phyloP scores from a whole-genome alignment of 2,888 invertebrate genomes.

The Cataglyphis cursor region DNA sequence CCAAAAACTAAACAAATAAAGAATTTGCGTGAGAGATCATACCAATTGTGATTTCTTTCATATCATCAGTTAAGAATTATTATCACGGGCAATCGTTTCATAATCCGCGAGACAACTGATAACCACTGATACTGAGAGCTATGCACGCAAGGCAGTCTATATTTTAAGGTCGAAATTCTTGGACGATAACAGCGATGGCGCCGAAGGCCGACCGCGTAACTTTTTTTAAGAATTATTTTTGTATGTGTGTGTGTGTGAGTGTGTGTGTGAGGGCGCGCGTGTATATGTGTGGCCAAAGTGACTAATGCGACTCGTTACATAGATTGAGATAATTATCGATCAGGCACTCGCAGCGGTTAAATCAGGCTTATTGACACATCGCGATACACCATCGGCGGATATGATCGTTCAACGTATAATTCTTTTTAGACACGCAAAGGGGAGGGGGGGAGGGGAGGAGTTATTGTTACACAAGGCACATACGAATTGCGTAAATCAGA shows the following conservation, averaged over 20 bases:
- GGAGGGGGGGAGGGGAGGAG: no score
- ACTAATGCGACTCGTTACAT: conserved; percentile 48
- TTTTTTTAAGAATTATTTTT: neutral
- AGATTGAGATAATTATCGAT: conserved; percentile 46
- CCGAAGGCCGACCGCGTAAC: neutral
- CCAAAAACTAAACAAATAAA: neutral
- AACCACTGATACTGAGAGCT: conserved; percentile 18
- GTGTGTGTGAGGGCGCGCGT: no score
- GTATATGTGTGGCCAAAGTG: conserved; percentile 2
- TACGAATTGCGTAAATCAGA: neutral
- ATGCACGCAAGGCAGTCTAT: conserved; percentile 16
- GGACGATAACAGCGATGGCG: neutral
- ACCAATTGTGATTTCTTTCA: neutral
- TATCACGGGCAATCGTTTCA: neutral
- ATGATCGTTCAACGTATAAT: neutral
- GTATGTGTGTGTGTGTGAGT: no score
- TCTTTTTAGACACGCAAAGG: neutral
- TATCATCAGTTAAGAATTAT: neutral
- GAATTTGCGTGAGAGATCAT: neutral
- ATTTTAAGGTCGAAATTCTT: conserved; percentile 19
- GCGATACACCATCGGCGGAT: neutral
- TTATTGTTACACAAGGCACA: neutral
- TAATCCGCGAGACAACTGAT: conserved; percentile 1
- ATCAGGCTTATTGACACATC: conserved; percentile 63
- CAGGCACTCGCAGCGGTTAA: conserved; percentile 21